Percentiles rank a stretch among this genome's conserved stretches.
These are phyloP conservation scores for Onthophagus taurus DNA, from an alignment of 1,140 invertebrate species.

Conservation along the genomic window DNA sequence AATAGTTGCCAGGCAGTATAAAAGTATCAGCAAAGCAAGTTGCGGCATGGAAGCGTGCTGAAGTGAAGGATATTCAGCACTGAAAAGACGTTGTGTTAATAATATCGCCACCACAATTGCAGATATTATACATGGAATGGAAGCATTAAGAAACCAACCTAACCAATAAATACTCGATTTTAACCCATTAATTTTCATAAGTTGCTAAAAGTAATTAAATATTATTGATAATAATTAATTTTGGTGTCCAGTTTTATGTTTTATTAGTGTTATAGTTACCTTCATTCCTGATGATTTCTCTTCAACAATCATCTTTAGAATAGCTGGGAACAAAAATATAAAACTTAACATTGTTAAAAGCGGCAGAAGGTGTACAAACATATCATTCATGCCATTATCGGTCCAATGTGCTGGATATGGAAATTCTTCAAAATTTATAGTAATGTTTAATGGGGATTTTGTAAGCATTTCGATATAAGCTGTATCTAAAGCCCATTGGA, in stretches of 20 bases:
- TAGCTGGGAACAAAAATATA: conserved; percentile 30
- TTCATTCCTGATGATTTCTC: conserved; percentile 36
- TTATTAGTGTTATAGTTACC: conserved; percentile 26
- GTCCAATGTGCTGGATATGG: conserved; percentile 31
- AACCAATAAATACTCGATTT: conserved; percentile 53
- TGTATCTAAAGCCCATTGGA: conserved; percentile 28
- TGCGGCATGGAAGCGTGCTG: conserved; percentile 37
- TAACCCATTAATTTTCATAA: conserved; percentile 63
- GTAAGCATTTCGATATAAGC: conserved; percentile 15
- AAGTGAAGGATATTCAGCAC: conserved; percentile 36
- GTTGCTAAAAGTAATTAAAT: conserved; percentile 52
- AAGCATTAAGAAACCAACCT: conserved; percentile 52
- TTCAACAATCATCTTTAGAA: conserved; percentile 33
- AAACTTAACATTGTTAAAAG: conserved; percentile 32
- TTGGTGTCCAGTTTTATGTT: too few relatives aligned
- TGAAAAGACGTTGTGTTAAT: conserved; percentile 28
- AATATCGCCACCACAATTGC: conserved; percentile 43
- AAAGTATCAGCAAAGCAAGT: conserved; percentile 43
- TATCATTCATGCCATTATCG: conserved; percentile 21
- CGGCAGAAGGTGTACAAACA: conserved; percentile 28
- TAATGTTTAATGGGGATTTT: neutral
- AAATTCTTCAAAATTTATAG: conserved; percentile 24
- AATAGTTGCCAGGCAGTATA: conserved; percentile 41
- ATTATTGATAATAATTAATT: too few relatives aligned
- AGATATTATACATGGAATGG: conserved; percentile 43